Evolutionary conservation across 2,888 invertebrate species (phyloP).

Genomic region (Altica lythri): DNA sequence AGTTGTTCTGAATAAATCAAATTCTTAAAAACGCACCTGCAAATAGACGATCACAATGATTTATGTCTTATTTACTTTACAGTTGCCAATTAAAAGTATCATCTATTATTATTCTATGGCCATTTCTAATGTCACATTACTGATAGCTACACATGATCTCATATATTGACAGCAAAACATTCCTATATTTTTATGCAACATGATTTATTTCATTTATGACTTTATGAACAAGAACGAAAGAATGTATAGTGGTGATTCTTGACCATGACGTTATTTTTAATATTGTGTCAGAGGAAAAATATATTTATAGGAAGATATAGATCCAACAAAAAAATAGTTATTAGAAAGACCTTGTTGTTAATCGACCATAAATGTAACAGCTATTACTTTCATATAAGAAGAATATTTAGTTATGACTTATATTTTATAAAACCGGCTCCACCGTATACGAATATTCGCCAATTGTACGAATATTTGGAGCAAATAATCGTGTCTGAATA

Average conservation of each 20-base stretch:
- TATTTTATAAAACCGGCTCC: too few relatives aligned
- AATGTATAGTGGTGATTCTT: slow-evolving; percentile 3
- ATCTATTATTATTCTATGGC: slow-evolving; percentile 35
- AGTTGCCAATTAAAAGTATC: slow-evolving; percentile 33
- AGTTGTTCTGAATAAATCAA: slow-evolving; percentile 27
- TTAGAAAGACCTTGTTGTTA: too few relatives aligned
- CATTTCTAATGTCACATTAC: slow-evolving; percentile 35
- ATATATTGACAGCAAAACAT: slow-evolving; percentile 24
- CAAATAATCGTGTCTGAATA: too few relatives aligned
- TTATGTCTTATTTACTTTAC: slow-evolving; percentile 36
- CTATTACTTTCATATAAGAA: too few relatives aligned
- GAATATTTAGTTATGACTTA: too few relatives aligned
- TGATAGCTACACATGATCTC: slow-evolving; percentile 34
- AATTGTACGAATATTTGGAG: too few relatives aligned
- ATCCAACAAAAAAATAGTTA: too few relatives aligned
- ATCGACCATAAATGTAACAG: too few relatives aligned
- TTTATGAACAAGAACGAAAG: slow-evolving; percentile 18
- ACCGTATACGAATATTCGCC: too few relatives aligned
- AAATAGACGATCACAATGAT: slow-evolving; percentile 33
- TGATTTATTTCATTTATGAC: slow-evolving; percentile 29
- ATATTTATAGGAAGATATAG: too few relatives aligned
- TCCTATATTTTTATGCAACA: slow-evolving; percentile 25
- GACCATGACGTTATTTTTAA: slow-evolving; percentile 4
- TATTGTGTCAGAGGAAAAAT: too few relatives aligned
- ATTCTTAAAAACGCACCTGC: slow-evolving; percentile 33